Evolutionary conservation across 2,888 invertebrate species (phyloP).

Genomic region (Agrenia bidenticulata): DNA sequence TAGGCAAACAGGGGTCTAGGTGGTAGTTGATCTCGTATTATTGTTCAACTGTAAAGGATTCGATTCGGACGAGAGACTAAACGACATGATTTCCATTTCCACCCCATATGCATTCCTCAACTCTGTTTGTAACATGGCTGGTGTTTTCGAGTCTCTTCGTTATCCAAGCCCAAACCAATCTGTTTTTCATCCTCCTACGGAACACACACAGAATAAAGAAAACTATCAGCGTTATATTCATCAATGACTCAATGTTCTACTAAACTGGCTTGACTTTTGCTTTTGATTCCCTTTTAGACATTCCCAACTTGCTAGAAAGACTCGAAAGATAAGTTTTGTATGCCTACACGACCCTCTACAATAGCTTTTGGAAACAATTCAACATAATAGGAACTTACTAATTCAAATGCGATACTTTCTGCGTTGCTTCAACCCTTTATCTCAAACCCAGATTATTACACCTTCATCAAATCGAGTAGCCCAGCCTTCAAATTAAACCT

Average conservation of each 20-base stretch:
- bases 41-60: constrained; percentile 12
- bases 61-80: constrained; percentile 15
- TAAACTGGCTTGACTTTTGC: constrained; percentile 18
- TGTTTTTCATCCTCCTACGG: constrained; percentile 48
- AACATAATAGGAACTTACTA: too few relatives aligned
- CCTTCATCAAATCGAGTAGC: too few relatives aligned
- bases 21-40: constrained; percentile 7
- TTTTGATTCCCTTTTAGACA: neutral
- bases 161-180: constrained; percentile 39
- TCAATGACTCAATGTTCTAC: neutral
- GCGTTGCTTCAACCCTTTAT: too few relatives aligned
- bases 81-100: too few relatives aligned
- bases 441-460: too few relatives aligned
- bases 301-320: too few relatives aligned
- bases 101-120: neutral
- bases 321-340: too few relatives aligned
- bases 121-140: constrained; percentile 33
- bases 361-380: too few relatives aligned
- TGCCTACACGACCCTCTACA: too few relatives aligned
- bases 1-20: constrained; percentile 4
- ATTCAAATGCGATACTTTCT: too few relatives aligned
- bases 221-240: constrained; percentile 2
- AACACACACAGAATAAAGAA: constrained; percentile 35
- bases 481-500: too few relatives aligned
- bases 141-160: constrained; percentile 46